Evolutionary conservation across 2,888 invertebrate genomes (phyloP).

Genomic region (Argyresthia albistria): DNA sequence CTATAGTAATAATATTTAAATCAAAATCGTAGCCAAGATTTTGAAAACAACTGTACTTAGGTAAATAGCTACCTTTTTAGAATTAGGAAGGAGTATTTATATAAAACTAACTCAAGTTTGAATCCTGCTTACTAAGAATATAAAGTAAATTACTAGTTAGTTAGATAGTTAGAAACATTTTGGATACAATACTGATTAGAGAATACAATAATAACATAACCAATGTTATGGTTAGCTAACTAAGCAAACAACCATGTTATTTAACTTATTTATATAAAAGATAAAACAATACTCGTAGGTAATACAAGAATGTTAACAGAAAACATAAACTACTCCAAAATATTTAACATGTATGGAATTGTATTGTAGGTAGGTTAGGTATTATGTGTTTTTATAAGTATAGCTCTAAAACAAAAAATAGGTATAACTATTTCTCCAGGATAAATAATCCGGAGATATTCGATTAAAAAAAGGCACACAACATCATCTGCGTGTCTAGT

Average conservation of each 20-base stretch:
- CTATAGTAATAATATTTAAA: neutral
- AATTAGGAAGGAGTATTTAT: too few species aligned
- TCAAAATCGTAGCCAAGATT: too few species aligned
- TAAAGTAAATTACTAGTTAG: constrained; percentile 1
- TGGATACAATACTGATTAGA: constrained; percentile 40
- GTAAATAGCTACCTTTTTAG: too few species aligned
- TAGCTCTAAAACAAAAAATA: neutral
- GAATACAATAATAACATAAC: neutral
- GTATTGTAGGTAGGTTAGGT: constrained; percentile 20
- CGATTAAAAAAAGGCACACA: neutral
- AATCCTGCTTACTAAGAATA: constrained; percentile 2
- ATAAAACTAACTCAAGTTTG: too few species aligned
- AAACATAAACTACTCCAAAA: constrained; percentile 64
- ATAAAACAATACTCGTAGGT: too few species aligned
- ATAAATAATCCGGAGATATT: neutral
- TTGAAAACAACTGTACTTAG: too few species aligned
- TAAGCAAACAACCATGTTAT: constrained; percentile 11
- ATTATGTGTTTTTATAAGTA: neutral
- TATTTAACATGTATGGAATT: constrained; percentile 56
- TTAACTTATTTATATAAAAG: too few species aligned
- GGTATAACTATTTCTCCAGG: neutral
- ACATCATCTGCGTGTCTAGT: too few species aligned
- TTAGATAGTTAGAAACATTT: neutral
- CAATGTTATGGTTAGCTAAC: constrained; percentile 13
- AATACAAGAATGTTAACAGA: constrained; percentile 33